Evolutionary conservation across 2,888 invertebrate species (phyloP).

Genomic region (Brassicogethes aeneus): DNA sequence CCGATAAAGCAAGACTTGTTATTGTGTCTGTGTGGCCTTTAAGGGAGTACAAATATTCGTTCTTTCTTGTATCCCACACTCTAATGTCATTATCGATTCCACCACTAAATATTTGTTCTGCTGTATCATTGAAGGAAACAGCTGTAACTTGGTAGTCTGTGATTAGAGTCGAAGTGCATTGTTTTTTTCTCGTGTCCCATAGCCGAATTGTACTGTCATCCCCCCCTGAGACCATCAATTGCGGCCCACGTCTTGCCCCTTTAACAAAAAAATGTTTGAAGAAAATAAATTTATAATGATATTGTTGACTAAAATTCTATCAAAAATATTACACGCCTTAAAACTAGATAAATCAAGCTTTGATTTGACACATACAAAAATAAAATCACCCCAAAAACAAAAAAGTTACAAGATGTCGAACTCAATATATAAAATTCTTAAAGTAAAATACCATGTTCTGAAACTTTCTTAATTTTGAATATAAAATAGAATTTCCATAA

Average conservation of each 20-base stretch:
- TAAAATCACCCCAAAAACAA: too few relatives aligned
- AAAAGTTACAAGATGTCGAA: too few relatives aligned
- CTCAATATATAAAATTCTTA: too few relatives aligned
- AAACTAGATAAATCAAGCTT: too few relatives aligned
- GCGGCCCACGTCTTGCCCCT: constrained; percentile 81
- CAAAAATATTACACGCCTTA: too few relatives aligned
- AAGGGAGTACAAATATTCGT: constrained; percentile 72
- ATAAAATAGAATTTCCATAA: too few relatives aligned
- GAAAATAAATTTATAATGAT: too few relatives aligned
- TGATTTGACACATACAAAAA: too few relatives aligned
- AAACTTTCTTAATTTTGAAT: too few relatives aligned
- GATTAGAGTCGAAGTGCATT: constrained; percentile 64
- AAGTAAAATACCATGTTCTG: too few relatives aligned
- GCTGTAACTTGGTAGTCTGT: constrained; percentile 71
- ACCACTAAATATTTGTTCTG: constrained; percentile 88
- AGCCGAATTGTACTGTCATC: constrained; percentile 91
- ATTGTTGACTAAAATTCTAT: too few relatives aligned
- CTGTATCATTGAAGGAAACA: constrained; percentile 90
- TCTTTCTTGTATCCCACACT: constrained; percentile 91
- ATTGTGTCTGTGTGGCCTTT: constrained; percentile 94
- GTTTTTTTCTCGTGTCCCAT: constrained; percentile 87
- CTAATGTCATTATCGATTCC: constrained; percentile 97
- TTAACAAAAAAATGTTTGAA: too few relatives aligned
- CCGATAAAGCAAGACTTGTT: constrained; percentile 79
- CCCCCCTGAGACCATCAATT: constrained; percentile 83